Base-by-base conservation (phyloP, 2,797 vertebrate species). In the Catostomus latipinnis region DNA sequence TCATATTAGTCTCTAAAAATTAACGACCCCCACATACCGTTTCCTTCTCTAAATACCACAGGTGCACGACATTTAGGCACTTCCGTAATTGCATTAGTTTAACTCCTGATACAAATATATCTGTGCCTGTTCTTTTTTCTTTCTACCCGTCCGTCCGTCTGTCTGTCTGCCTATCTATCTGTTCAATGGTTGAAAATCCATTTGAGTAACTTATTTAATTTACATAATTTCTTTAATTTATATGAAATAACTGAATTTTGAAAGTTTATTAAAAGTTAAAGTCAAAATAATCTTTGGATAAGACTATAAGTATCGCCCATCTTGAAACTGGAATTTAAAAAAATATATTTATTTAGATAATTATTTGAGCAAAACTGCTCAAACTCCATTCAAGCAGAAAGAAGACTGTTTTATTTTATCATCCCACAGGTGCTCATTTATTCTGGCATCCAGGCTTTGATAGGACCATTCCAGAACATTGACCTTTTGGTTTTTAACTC, bases 1-100 rank as follows among this genome's bases (percentile, higher is more conserved):
- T 90, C 86, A 88, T 88, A 88, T 90, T 89, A 88, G 87, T 82
- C 56, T 87, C 84, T 86, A 90, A 88, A 88, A 88, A 88, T 89
- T 89, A 90, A 80, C 85, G 86, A 92, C 90, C 89, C 34, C 91
- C 90, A 90, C 50, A 69, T 89, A 87, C 86, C 85, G 46, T 6
- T 76, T 71, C 90, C 86, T 86, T 82, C 56, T 76, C 58, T 82
- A 91, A 91, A 92, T 91, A 91, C 89, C 91, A 91, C 84, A 78
- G 85, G 76, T 79, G 80, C 84, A 72, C 73, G 89, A 88, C 86
- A 90, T 86, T 75, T 83, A 61, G 67, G 80, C 87, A 85, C 89
- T 90, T 93, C 88, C 88, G 80, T 66, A 84, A 90, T 89, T 88
- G 85, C 83, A 72, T 90, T 83, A 56, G 11, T 84, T 83, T 71